Evolutionary conservation across 2,113 vertebrate genomes (phyloP).

Genomic region (Leucoraja erinaceus): DNA sequence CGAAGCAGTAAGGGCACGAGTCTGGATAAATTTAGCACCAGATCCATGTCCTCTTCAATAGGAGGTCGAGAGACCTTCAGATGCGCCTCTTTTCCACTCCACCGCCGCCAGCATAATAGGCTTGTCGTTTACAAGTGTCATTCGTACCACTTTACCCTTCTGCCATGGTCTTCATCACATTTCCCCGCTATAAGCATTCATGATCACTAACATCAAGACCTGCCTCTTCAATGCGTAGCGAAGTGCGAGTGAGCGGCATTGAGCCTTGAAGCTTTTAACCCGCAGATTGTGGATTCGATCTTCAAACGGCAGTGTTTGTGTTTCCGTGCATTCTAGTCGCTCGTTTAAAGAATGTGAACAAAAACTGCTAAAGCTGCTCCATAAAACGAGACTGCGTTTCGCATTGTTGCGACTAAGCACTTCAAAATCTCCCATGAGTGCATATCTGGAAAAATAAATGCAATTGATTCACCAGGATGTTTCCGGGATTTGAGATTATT

Average conservation of each 20-base stretch:
- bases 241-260: background rate
- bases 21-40: conserved; percentile 15
- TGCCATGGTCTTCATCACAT: background rate
- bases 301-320: too few relatives aligned
- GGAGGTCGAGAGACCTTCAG: background rate
- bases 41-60: background rate
- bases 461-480: background rate
- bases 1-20: background rate
- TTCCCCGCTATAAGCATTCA: background rate
- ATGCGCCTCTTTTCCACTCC: background rate
- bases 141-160: background rate
- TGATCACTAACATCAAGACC: background rate
- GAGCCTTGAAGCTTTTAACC: background rate
- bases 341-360: background rate
- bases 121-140: background rate
- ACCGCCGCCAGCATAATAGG: background rate
- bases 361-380: background rate
- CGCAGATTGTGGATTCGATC: too few relatives aligned
- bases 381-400: background rate
- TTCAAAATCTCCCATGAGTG: background rate
- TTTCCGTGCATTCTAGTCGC: too few relatives aligned
- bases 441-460: background rate
- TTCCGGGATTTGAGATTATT: too few relatives aligned
- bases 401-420: background rate
- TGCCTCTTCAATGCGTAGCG: background rate